Base-by-base conservation (phyloP, 2,888 invertebrate genomes). In the Podabrus alpinus region DNA sequence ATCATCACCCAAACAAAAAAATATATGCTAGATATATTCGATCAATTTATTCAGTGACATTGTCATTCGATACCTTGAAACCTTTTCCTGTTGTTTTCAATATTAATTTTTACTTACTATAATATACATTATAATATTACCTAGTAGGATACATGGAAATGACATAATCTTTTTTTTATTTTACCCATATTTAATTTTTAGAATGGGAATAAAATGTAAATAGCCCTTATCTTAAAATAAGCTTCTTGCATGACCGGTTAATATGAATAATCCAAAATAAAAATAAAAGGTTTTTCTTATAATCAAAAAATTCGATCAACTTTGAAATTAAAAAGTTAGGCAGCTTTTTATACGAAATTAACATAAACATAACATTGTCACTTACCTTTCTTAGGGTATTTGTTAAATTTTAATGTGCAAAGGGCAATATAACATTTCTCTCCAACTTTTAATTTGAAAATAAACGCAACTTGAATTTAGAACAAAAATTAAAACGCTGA, bases 371-470 rank as follows among this genome's bases (percentile, higher is more conserved):
- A 45, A 45, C 45, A n/a, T 45, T 7, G 9, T 7, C 45, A 45
- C 45, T 45, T n/a, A 45, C 45, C 45, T 45, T 45, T 45, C 45
- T 45, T 45, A 45, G n/a, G n/a, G 45, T 45, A 45, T 45, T n/a
- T 45, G n/a, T 45, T 5, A n/a, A 45, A 45, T 45, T 45, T n/a
- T 7, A n/a, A 45, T 45, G 45, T n/a, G n/a, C 45, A 45, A 45
- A 45, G 45, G n/a, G n/a, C 62, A 64, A 64, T n/a, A 19, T 64
- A 19, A 64, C 62, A 64, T 64, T 45, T 64, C 62, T 64, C n/a
- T n/a, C 7, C n/a, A 64, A 64, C 62, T 64, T 64, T 64, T 64
- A 64, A 19, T 64, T 64, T 45, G n/a, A 45, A 45, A 45, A 45
- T 45, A n/a, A 45, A 45, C 4, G 45, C n/a, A 45, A 45, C 45